phyloP scores from a whole-genome alignment of 1,140 invertebrate species.

The Magallana angulata region DNA sequence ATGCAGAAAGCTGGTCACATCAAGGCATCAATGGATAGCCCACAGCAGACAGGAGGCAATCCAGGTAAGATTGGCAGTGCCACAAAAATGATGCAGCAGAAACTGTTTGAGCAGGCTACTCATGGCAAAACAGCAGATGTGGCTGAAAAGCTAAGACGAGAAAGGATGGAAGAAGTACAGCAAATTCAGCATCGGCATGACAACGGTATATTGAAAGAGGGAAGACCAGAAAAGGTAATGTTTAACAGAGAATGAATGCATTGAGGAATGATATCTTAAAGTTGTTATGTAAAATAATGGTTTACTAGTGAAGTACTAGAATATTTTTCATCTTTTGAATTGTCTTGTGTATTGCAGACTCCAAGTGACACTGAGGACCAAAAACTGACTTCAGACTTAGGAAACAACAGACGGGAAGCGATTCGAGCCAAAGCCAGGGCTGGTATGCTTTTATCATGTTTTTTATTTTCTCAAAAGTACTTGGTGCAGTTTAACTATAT shows the following conservation, averaged over 20 bases:
- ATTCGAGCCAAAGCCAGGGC: conserved; percentile 64
- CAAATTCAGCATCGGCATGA: conserved; percentile 75
- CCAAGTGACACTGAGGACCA: background rate
- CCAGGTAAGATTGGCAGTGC: conserved; percentile 69
- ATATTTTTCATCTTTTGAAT: background rate
- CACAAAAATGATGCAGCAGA: conserved; percentile 74
- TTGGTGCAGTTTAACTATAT: background rate
- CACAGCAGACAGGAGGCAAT: conserved; percentile 40
- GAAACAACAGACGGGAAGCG: conserved; percentile 56
- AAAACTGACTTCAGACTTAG: background rate
- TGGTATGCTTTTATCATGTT: conserved; percentile 53
- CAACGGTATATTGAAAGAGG: conserved; percentile 75
- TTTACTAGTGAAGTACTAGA: too few relatives aligned
- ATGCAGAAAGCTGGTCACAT: conserved; percentile 63
- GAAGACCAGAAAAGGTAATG: conserved; percentile 41
- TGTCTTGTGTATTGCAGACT: background rate
- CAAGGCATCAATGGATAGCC: conserved; percentile 32
- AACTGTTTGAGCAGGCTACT: conserved; percentile 69
- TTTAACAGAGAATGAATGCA: background rate
- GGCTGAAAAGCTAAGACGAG: conserved; percentile 69
- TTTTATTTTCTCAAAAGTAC: background rate
- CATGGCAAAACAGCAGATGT: conserved; percentile 65
- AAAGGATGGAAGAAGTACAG: conserved; percentile 76
- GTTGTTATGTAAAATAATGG: too few relatives aligned
- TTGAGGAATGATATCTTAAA: too few relatives aligned